Conservation (phyloP, 2,113 vertebrate genomes). For the Paradoxurus hermaphroditus region DNA sequence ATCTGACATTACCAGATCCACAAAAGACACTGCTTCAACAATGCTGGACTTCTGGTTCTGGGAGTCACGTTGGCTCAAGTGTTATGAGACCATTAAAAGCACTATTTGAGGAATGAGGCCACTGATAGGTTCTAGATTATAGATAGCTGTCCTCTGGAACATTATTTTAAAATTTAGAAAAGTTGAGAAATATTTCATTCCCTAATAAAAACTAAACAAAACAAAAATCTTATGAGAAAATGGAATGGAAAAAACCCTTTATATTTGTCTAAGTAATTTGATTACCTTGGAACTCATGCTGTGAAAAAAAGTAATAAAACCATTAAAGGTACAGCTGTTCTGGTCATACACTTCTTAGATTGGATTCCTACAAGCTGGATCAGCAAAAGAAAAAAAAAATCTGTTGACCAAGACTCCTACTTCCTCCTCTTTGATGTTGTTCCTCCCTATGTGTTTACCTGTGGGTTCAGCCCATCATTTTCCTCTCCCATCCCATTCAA, state of each 20-base stretch:
- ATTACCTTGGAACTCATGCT: constrained; percentile 68
- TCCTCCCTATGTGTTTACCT: background rate
- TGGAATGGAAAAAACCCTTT: constrained; percentile 56
- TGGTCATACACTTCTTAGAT: constrained; percentile 17
- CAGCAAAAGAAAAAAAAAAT: background rate
- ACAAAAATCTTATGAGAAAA: constrained; percentile 61
- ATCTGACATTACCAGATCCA: background rate
- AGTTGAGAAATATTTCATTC: constrained; percentile 58
- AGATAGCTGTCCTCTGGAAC: constrained; percentile 46
- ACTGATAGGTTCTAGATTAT: constrained; percentile 46
- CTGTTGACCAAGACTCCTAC: background rate
- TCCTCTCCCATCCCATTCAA: background rate
- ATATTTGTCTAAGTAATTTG: constrained; percentile 73
- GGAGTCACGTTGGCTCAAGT: background rate
- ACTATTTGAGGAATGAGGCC: constrained; percentile 22
- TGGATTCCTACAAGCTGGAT: background rate
- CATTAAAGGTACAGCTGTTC: constrained; percentile 73
- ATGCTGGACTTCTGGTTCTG: background rate
- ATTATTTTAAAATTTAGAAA: constrained; percentile 61
- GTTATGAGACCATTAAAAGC: background rate
- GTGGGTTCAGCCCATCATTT: background rate
- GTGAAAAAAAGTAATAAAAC: constrained; percentile 65
- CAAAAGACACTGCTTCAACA: background rate
- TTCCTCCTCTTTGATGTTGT: background rate
- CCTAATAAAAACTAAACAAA: constrained; percentile 59